Conservation (phyloP, 2,888 invertebrate species). For the Drosophila conformis region DNA sequence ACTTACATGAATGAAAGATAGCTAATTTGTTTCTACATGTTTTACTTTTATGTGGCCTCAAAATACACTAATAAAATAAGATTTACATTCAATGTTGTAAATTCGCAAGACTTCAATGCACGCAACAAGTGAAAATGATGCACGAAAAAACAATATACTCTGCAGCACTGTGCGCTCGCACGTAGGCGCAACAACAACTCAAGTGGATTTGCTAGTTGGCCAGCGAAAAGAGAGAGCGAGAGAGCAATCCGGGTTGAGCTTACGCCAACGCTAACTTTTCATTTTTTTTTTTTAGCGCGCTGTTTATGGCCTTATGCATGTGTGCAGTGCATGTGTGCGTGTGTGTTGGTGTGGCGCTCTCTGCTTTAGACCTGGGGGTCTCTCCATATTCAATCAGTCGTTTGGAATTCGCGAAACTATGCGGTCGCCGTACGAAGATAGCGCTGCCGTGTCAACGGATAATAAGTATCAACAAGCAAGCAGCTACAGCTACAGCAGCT, state of each 20-base stretch:
- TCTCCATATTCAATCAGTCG: conserved; percentile 81
- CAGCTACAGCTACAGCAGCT: conserved; percentile 58
- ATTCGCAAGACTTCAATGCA: neutral
- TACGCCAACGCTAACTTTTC: conserved; percentile 74
- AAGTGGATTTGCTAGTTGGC: conserved; percentile 57
- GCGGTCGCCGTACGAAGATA: conserved; percentile 84
- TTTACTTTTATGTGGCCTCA: neutral
- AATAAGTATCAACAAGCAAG: conserved; percentile 59
- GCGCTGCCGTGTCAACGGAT: conserved; percentile 66
- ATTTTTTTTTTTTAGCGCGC: conserved; percentile 45
- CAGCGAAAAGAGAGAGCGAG: conserved; percentile 44
- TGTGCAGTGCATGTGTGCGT: conserved; percentile 19
- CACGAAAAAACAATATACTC: neutral
- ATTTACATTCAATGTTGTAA: neutral
- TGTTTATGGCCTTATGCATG: conserved; percentile 41
- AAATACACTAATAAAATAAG: neutral
- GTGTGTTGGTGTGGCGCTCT: conserved; percentile 29
- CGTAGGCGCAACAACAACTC: conserved; percentile 56
- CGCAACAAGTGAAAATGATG: conserved; percentile 10
- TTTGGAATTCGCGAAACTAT: conserved; percentile 84
- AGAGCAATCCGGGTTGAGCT: conserved; percentile 44
- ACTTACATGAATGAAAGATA: neutral
- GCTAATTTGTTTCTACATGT: neutral
- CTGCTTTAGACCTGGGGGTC: conserved; percentile 44
- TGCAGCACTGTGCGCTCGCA: conserved; percentile 52